These are phyloP conservation scores for Lycopodina hypogea DNA, from an alignment of 37 sponge, comb jelly and placozoan species.

Conservation along the genomic window DNA sequence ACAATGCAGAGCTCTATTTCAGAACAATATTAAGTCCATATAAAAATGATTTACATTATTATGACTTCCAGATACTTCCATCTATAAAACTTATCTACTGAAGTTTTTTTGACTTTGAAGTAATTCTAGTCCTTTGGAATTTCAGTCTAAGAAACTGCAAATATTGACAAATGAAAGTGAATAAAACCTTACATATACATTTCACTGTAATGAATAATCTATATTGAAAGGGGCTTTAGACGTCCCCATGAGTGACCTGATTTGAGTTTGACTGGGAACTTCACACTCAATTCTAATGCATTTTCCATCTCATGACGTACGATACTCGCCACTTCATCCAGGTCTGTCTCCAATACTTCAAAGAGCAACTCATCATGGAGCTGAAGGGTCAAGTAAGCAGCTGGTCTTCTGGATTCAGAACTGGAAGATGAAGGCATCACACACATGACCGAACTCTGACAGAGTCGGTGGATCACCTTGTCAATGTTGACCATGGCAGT, in stretches of 20 bases:
- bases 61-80: no score
- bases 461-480: not conserved
- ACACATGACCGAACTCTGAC: not conserved
- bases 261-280: slow-evolving; percentile 82
- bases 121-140: no score
- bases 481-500: slow-evolving; percentile 90
- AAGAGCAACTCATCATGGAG: slow-evolving; percentile 94
- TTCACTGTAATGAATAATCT: no score
- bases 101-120: no score
- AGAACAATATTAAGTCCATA: no score
- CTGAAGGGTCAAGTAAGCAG: slow-evolving; percentile 78
- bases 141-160: no score
- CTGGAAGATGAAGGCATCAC: not conserved
- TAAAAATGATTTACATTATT: no score
- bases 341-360: slow-evolving; percentile 61
- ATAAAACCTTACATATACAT: no score
- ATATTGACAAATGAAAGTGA: no score
- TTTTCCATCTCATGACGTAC: slow-evolving; percentile 85
- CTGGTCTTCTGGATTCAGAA: not conserved
- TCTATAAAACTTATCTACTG: no score
- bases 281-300: slow-evolving; percentile 70
- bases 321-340: slow-evolving; percentile 51
- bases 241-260: slow-evolving; percentile 80
- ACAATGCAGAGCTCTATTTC: no score
- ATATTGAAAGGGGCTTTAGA: no score